Percentiles rank a stretch among this genome's conserved stretches.
phyloP scores from a whole-genome alignment of 2,888 invertebrate genomes.

The Sminthurinus aureus region DNA sequence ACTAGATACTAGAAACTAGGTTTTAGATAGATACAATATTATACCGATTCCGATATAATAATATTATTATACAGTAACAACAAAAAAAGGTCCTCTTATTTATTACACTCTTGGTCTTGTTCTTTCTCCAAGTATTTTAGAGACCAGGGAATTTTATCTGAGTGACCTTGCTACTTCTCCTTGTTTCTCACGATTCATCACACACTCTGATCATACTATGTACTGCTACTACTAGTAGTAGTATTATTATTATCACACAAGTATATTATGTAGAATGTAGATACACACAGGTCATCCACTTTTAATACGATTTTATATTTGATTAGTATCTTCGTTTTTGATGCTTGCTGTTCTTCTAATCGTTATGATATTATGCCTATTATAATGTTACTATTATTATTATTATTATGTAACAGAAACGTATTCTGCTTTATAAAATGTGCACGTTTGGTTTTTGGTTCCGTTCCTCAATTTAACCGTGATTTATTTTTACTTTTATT shows the following conservation, averaged over 20 bases:
- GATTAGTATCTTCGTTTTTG: background rate
- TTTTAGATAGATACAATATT: background rate
- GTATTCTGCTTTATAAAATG: no score
- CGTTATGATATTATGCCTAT: no score
- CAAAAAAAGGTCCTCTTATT: background rate
- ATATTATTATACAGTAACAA: no score
- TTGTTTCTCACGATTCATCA: constrained; percentile 14
- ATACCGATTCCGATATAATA: no score
- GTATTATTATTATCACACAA: background rate
- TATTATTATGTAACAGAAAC: no score
- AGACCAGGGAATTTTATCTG: constrained; percentile 7
- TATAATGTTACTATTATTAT: no score
- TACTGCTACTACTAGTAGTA: no score
- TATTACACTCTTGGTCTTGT: background rate
- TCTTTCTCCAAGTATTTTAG: background rate
- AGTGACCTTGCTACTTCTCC: constrained; percentile 16
- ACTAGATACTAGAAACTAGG: background rate
- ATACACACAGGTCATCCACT: constrained; percentile 17
- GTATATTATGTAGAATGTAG: no score
- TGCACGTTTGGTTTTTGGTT: background rate
- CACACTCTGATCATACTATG: background rate
- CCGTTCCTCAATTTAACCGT: background rate
- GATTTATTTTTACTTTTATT: constrained; percentile 4
- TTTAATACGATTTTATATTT: constrained; percentile 5
- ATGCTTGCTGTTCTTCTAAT: no score